Evolutionary conservation across 1,140 invertebrate species (phyloP).

Genomic region (Battus philenor): DNA sequence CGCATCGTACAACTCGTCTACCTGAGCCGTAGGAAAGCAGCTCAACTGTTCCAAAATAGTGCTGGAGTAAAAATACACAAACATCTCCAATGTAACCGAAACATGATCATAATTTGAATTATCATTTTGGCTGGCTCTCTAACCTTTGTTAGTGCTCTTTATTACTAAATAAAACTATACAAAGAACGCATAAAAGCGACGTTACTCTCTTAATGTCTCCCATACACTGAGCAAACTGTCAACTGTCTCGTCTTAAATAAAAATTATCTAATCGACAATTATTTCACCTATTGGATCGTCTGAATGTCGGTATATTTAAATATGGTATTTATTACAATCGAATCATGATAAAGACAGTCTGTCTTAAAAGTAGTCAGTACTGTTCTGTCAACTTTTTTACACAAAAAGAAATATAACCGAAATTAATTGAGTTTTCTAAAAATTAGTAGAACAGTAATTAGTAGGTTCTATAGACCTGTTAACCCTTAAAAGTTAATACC

Average conservation of each 20-base stretch:
- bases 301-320: constrained; percentile 4
- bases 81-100: constrained; percentile 37
- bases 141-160: constrained; percentile 22
- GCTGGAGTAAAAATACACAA: constrained; percentile 33
- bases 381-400: no score
- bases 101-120: constrained; percentile 23
- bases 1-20: constrained; percentile 39
- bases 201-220: constrained; percentile 7
- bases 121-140: constrained; percentile 19
- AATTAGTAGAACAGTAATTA: no score
- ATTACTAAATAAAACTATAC: constrained; percentile 39
- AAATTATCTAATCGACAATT: constrained; percentile 8
- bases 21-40: constrained; percentile 37
- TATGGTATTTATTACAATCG: no score
- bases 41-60: constrained; percentile 36
- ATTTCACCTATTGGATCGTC: constrained; percentile 1
- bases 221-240: constrained; percentile 30
- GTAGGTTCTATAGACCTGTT: no score
- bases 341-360: no score
- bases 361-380: no score
- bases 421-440: no score
- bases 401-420: no score
- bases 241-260: constrained; percentile 27
- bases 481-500: no score
- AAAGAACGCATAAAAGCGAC: constrained; percentile 23